Conservation (phyloP, 2,113 vertebrate species). For the Pelmatolapia mariae region DNA sequence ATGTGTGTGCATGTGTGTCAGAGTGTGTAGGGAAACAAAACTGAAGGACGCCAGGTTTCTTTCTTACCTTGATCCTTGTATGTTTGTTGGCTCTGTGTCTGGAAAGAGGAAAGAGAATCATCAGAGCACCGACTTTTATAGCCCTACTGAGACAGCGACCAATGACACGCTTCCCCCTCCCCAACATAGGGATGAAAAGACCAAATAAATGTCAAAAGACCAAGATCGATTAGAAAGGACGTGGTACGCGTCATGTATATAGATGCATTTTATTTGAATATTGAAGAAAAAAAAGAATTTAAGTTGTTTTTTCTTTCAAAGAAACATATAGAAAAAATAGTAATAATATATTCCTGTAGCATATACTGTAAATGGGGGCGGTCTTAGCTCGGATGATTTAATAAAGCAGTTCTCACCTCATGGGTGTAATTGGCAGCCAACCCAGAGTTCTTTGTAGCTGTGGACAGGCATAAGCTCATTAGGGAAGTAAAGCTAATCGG, state of each 20-base stretch:
- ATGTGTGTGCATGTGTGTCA: not conserved
- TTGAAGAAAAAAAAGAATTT: not conserved
- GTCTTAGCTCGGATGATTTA: not conserved
- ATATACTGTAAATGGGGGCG: not conserved
- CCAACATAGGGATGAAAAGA: not conserved
- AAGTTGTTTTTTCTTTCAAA: not conserved
- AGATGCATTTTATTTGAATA: not conserved
- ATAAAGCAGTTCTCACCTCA: not conserved
- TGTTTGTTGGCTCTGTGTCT: not conserved
- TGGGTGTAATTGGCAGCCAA: not conserved
- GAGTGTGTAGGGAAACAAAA: not conserved
- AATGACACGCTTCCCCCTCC: not conserved
- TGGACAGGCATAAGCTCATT: not conserved
- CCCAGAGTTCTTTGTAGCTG: not conserved
- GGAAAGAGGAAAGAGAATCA: not conserved
- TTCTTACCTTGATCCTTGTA: not conserved
- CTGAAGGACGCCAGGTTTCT: accelerated
- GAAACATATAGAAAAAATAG: not conserved
- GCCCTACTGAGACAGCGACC: not conserved
- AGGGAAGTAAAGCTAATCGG: not conserved
- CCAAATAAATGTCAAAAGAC: no score
- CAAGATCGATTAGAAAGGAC: not conserved
- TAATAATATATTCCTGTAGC: not conserved
- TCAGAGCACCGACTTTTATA: not conserved
- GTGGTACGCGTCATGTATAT: accelerated